phyloP scores from a whole-genome alignment of 53 echinoderm and acorn worm species.

The Echinarachnius parma region DNA sequence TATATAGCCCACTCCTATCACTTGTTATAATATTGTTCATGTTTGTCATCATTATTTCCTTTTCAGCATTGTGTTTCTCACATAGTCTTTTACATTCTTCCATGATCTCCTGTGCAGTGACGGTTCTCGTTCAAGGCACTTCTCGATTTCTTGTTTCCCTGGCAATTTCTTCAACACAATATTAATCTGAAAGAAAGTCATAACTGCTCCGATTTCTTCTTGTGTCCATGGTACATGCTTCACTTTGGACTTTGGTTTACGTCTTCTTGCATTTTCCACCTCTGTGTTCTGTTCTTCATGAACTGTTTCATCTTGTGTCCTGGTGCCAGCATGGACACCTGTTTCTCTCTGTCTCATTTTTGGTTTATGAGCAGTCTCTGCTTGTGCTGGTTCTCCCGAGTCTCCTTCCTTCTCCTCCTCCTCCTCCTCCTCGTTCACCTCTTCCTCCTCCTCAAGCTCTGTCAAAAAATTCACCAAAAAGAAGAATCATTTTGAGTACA shows the following conservation, averaged over 20 bases:
- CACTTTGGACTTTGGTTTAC: constrained; percentile 8
- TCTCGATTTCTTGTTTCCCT: constrained; percentile 29
- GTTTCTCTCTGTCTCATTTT: constrained; percentile 16
- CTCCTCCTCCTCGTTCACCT: constrained; percentile 20
- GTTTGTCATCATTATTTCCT: constrained; percentile 8
- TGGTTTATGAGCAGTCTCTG: constrained; percentile 14
- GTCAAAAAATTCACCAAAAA: constrained; percentile 15
- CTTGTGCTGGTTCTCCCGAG: constrained; percentile 6
- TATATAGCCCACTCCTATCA: background rate
- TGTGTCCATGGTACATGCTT: constrained; percentile 36
- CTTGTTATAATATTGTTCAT: constrained; percentile 8
- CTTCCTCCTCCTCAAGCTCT: constrained; percentile 24
- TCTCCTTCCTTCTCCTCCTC: constrained; percentile 33
- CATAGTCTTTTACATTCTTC: constrained; percentile 37
- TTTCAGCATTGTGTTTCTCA: constrained; percentile 32
- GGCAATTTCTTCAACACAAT: constrained; percentile 19
- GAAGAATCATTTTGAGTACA: constrained; percentile 8
- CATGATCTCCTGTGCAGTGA: constrained; percentile 31
- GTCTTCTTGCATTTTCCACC: constrained; percentile 9
- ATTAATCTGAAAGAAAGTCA: constrained; percentile 14
- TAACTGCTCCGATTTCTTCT: constrained; percentile 15
- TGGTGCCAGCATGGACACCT: constrained; percentile 7
- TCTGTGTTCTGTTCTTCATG: constrained; percentile 3
- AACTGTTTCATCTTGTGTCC: background rate
- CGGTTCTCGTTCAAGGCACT: constrained; percentile 26